Evolutionary conservation across 2,888 invertebrate genomes (phyloP).

Genomic region (Neria commutata): DNA sequence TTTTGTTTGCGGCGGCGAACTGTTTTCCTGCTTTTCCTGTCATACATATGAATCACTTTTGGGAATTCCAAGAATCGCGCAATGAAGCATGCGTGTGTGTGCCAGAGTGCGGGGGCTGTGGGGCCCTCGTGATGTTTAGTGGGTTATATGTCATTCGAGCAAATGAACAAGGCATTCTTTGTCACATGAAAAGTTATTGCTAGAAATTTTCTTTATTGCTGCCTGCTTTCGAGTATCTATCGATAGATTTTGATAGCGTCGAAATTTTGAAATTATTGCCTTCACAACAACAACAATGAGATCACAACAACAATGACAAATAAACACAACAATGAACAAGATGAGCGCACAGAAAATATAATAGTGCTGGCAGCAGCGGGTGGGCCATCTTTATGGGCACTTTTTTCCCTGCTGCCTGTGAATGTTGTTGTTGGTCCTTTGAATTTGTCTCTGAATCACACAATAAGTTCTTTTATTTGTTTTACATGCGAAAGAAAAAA

Average conservation of each 20-base stretch:
- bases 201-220: constrained; percentile 34
- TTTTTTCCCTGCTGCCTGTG: neutral
- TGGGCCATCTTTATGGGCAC: neutral
- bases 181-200: constrained; percentile 46
- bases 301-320: constrained; percentile 4
- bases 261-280: constrained; percentile 18
- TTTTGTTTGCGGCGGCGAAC: too few species aligned
- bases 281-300: neutral
- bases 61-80: too few species aligned
- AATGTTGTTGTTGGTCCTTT: too few species aligned
- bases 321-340: constrained; percentile 8
- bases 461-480: neutral
- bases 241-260: constrained; percentile 33
- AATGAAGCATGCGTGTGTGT: neutral
- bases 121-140: neutral
- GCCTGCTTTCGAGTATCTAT: constrained; percentile 39
- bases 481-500: constrained; percentile 10
- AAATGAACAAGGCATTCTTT: neutral
- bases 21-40: too few species aligned
- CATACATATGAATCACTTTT: too few species aligned
- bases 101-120: neutral
- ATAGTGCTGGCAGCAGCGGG: neutral
- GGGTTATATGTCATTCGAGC: neutral
- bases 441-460: neutral
- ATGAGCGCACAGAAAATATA: constrained; percentile 9